Conservation (phyloP, 2,888 invertebrate genomes). For the Teleogryllus oceanicus region DNA sequence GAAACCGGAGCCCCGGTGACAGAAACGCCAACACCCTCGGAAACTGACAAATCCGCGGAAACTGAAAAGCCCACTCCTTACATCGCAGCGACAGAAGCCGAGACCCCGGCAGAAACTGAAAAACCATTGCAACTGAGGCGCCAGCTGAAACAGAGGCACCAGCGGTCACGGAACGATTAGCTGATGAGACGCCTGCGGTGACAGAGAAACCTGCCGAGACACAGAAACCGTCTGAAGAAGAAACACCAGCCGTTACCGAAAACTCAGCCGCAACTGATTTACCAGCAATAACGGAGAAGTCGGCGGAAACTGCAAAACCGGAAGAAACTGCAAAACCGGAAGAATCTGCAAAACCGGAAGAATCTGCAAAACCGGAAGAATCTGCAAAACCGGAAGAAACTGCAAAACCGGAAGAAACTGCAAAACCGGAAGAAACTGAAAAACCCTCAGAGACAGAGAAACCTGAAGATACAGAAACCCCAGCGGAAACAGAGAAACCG, state of each 20-base stretch:
- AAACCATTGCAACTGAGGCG: neutral
- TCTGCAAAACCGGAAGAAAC: neutral
- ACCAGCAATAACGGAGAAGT: neutral
- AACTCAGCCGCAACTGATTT: neutral
- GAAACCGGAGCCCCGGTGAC: no score
- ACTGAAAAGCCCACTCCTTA: neutral
- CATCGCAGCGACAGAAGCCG: neutral
- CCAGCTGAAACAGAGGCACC: neutral
- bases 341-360: neutral
- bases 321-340: neutral
- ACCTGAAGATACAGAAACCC: neutral
- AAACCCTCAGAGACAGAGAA: neutral
- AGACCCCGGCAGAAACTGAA: neutral
- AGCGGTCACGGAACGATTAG: neutral
- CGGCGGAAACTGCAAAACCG: neutral
- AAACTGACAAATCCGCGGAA: neutral
- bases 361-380: neutral
- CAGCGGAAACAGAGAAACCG: neutral
- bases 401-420: neutral
- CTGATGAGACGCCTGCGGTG: neutral
- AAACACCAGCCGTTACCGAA: neutral
- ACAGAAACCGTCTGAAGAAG: neutral
- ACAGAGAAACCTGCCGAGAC: neutral
- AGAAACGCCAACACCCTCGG: neutral
- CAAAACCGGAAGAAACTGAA: neutral